Conservation (phyloP, 2,888 invertebrate genomes). For the Salticus scenicus region DNA sequence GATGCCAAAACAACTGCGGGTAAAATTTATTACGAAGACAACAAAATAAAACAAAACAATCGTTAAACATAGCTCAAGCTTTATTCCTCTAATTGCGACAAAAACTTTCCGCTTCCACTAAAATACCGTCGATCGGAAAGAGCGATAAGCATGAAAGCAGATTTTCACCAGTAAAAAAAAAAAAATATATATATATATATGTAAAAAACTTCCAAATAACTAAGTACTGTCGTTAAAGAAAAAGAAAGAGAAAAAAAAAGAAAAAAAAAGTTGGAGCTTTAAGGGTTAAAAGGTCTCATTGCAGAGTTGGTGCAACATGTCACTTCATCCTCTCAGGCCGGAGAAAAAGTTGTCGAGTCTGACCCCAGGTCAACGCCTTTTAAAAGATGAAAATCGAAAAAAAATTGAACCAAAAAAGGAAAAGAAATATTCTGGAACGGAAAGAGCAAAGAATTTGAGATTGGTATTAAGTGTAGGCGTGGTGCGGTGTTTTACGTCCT, state of each 20-base stretch:
- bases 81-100: not conserved
- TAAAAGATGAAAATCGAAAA: not conserved
- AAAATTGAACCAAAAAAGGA: not conserved
- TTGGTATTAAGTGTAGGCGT: constrained; percentile 47
- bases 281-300: constrained; percentile 52
- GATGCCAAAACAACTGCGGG: too few species aligned
- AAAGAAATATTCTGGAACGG: not conserved
- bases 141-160: not conserved
- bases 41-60: not conserved
- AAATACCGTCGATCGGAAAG: not conserved
- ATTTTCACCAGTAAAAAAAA: not conserved
- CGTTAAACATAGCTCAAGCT: not conserved
- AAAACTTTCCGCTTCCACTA: constrained; percentile 1
- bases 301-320: constrained; percentile 62
- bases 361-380: constrained; percentile 29
- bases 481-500: constrained; percentile 32
- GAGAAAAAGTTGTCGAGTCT: constrained; percentile 18
- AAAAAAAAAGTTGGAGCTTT: not conserved
- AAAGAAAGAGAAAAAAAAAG: constrained; percentile 18
- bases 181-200: too few species aligned
- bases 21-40: too few species aligned
- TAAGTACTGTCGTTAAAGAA: not conserved
- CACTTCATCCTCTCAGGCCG: constrained; percentile 24
- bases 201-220: too few species aligned
- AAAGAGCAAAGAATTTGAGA: constrained; percentile 27